Conservation (phyloP, 2,797 vertebrate species). For the Threskiornis aethiopicus region DNA sequence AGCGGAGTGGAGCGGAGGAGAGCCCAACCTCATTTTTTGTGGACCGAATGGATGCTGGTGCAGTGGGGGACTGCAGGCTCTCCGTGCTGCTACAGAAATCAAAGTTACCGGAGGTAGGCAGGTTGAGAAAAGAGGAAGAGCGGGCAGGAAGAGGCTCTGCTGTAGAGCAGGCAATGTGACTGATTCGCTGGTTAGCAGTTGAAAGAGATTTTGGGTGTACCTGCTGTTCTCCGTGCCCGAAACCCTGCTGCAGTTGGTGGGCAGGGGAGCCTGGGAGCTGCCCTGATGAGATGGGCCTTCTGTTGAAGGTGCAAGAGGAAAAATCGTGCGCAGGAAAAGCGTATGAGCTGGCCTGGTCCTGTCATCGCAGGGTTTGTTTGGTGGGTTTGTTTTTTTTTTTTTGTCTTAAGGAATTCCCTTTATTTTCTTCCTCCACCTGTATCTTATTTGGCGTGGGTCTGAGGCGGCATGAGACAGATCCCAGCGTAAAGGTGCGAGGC, state of each 20-base stretch:
- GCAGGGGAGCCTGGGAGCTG: neutral
- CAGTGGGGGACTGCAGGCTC: neutral
- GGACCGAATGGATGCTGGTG: rapidly evolving
- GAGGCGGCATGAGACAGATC: rapidly evolving
- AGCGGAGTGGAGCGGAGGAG: rapidly evolving
- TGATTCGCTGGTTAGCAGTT: rapidly evolving
- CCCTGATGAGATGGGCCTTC: rapidly evolving
- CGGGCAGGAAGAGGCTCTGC: neutral
- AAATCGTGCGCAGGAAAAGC: neutral
- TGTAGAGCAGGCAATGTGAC: neutral
- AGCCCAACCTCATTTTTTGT: rapidly evolving
- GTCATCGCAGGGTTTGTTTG: too few species aligned
- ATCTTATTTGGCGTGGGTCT: neutral
- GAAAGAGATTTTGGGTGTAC: neutral
- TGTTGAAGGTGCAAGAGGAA: neutral
- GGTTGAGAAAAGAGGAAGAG: neutral
- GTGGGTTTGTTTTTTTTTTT: too few species aligned
- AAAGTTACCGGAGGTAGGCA: neutral
- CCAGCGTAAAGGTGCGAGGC: rapidly evolving
- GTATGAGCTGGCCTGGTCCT: neutral
- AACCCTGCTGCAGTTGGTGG: neutral
- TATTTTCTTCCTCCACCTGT: neutral
- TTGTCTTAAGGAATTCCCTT: neutral
- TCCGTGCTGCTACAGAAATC: neutral
- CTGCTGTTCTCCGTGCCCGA: neutral